phyloP scores from a whole-genome alignment of 2,888 invertebrate genomes.

The Spatulosminthurus flaviceps region DNA sequence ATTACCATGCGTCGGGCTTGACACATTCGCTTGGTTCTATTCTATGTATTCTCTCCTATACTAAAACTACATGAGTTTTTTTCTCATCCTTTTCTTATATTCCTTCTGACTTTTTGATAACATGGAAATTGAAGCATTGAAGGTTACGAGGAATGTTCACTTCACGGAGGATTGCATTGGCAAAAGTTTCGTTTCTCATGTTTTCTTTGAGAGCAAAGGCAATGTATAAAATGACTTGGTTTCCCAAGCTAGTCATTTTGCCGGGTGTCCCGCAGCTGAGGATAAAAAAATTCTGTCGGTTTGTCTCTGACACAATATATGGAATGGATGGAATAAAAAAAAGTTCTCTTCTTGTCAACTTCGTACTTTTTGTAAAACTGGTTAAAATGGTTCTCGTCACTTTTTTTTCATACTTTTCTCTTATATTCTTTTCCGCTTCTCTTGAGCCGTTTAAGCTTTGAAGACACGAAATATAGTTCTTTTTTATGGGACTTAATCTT shows the following conservation, averaged over 20 bases:
- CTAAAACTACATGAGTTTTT: no score
- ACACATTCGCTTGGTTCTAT: no score
- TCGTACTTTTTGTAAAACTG: not conserved
- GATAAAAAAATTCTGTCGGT: not conserved
- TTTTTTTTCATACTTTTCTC: not conserved
- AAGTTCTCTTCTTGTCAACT: not conserved
- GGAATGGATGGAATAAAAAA: not conserved
- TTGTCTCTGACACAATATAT: not conserved
- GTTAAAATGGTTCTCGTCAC: not conserved
- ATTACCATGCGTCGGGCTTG: no score
- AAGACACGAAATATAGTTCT: not conserved
- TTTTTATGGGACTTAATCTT: not conserved
- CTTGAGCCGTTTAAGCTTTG: not conserved
- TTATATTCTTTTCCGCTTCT: not conserved
- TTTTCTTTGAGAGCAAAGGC: no score
- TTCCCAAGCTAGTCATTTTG: no score
- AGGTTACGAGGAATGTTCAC: no score
- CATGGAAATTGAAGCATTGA: no score
- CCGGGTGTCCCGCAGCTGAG: conserved; percentile 6
- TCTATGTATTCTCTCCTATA: not conserved
- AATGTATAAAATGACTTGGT: no score
- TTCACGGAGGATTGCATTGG: no score
- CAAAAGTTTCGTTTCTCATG: conserved; percentile 5
- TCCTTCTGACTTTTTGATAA: no score
- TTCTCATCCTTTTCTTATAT: no score